These are phyloP conservation scores for Anoplius nigerrimus DNA, from an alignment of 2,888 invertebrate genomes.

Conservation along the genomic window DNA sequence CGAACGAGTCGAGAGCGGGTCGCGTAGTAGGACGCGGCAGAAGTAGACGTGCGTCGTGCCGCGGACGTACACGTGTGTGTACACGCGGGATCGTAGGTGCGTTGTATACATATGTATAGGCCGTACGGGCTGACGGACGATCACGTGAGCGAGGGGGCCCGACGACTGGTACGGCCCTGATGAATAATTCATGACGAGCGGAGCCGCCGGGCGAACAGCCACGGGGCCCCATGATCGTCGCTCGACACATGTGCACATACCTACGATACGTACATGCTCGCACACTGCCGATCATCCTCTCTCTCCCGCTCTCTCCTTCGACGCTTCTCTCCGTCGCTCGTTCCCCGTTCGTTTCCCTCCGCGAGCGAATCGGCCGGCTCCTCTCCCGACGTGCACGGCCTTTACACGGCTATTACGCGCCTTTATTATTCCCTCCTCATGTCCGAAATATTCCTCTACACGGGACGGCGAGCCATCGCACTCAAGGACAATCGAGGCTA, in stretches of 20 bases:
- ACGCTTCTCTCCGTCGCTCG: neutral
- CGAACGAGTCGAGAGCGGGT: conserved; percentile 26
- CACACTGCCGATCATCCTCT: conserved; percentile 19
- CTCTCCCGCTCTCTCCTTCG: conserved; percentile 11
- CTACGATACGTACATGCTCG: neutral
- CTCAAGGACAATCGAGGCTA: too few species aligned
- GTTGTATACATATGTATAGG: conserved; percentile 53
- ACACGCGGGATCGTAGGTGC: conserved; percentile 17
- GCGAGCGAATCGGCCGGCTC: too few species aligned
- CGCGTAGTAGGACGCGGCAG: neutral
- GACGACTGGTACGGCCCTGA: conserved; percentile 60
- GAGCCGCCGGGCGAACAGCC: conserved; percentile 20
- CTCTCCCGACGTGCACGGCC: neutral
- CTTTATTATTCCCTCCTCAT: conserved; percentile 48
- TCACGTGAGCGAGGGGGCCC: conserved; percentile 64
- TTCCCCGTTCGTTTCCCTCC: neutral
- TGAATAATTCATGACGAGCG: conserved; percentile 69
- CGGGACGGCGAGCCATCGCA: too few species aligned
- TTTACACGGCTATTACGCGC: conserved; percentile 52
- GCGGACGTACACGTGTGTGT: conserved; percentile 7
- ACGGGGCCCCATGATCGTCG: conserved; percentile 44
- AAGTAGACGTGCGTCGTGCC: conserved; percentile 12
- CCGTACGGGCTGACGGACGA: conserved; percentile 54
- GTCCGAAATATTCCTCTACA: conserved; percentile 26
- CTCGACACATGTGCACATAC: conserved; percentile 12